These are phyloP conservation scores for Subacronicta megacephala DNA, from an alignment of 2,888 invertebrate species.

Conservation along the genomic window DNA sequence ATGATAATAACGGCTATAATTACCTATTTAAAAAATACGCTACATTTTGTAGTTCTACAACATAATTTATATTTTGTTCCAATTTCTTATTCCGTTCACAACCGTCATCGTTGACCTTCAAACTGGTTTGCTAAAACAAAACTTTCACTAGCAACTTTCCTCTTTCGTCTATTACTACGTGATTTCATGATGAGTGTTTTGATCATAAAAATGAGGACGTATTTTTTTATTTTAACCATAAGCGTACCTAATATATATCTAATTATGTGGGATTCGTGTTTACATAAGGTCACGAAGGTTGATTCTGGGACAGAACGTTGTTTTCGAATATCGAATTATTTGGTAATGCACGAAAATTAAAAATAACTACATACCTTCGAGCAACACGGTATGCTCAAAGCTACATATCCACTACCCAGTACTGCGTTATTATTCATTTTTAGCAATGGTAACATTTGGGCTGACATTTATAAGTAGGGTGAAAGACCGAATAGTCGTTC, in stretches of 20 bases:
- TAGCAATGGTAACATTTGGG: slow-evolving; percentile 1
- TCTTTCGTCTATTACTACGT: slow-evolving; percentile 39
- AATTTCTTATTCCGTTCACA: slow-evolving; percentile 42
- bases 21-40: not conserved
- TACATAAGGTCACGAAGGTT: too few species aligned
- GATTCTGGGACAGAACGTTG: not conserved
- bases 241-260: too few species aligned
- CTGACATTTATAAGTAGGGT: slow-evolving; percentile 25
- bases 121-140: slow-evolving; percentile 51
- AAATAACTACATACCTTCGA: too few species aligned
- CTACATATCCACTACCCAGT: too few species aligned
- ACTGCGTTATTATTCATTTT: slow-evolving; percentile 5
- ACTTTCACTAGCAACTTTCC: slow-evolving; percentile 70
- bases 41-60: slow-evolving; percentile 8
- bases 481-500: slow-evolving; percentile 16
- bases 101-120: slow-evolving; percentile 54
- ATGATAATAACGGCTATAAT: not conserved
- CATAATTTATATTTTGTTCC: slow-evolving; percentile 12
- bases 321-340: too few species aligned
- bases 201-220: slow-evolving; percentile 23
- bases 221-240: too few species aligned
- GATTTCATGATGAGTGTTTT: slow-evolving; percentile 24
- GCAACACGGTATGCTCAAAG: too few species aligned
- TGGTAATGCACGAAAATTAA: not conserved
- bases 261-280: too few species aligned